Percentiles rank a stretch among this genome's conserved stretches.
These are phyloP conservation scores for Paramuricea clavata DNA, from an alignment of 92 coral and sea anemone species.

Conservation along the genomic window DNA sequence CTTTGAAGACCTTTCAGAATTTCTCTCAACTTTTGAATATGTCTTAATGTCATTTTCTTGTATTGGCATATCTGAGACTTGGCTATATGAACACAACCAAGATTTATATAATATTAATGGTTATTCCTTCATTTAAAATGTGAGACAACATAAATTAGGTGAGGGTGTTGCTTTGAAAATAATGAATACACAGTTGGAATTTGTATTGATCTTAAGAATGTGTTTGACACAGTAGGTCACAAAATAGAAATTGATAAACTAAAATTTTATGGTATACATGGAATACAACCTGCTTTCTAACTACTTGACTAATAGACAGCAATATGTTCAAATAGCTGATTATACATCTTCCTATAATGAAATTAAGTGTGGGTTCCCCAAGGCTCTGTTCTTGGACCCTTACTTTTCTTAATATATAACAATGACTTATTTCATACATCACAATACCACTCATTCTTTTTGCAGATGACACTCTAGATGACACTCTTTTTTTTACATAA, in stretches of 20 bases:
- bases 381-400: too few relatives aligned
- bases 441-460: too few relatives aligned
- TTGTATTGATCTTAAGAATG: slow-evolving; percentile 17
- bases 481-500: too few relatives aligned
- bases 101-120: slow-evolving; percentile 51
- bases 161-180: too few relatives aligned
- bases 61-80: slow-evolving; percentile 62
- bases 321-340: too few relatives aligned
- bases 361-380: slow-evolving; percentile 29
- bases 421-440: too few relatives aligned
- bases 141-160: too few relatives aligned
- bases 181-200: slow-evolving; percentile 39
- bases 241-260: slow-evolving; percentile 18
- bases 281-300: slow-evolving; percentile 22
- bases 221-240: slow-evolving; percentile 42
- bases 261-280: slow-evolving; percentile 48
- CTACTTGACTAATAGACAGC: slow-evolving; percentile 25
- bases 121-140: slow-evolving; percentile 13
- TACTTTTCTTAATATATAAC: too few relatives aligned
- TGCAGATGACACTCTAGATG: too few relatives aligned
- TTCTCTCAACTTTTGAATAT: slow-evolving; percentile 53
- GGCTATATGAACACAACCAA: slow-evolving; percentile 48
- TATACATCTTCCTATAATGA: neutral
- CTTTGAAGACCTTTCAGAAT: slow-evolving; percentile 60
- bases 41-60: too few relatives aligned